Evolutionary conservation across 2,113 vertebrate genomes (phyloP).

Genomic region (Microtus oregoni): DNA sequence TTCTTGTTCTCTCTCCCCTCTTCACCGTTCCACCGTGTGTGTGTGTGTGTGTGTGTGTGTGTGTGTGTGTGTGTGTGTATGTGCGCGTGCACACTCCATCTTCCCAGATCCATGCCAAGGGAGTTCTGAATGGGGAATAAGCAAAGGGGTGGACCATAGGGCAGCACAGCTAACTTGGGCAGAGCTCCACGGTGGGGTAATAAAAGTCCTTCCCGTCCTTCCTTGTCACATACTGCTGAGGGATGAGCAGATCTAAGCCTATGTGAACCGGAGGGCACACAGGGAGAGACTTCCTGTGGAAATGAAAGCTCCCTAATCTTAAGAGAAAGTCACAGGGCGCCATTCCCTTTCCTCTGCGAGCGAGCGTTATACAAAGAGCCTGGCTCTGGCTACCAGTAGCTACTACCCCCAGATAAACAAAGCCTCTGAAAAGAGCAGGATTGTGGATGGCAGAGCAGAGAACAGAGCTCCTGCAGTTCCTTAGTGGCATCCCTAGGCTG

Average conservation of each 20-base stretch:
- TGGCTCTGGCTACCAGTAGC: neutral
- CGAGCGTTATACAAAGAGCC: neutral
- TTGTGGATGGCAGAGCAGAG: neutral
- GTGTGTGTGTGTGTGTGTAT: too few relatives aligned
- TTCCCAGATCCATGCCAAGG: neutral
- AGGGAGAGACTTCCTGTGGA: neutral
- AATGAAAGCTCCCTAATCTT: neutral
- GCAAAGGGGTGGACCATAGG: neutral
- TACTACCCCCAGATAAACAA: neutral
- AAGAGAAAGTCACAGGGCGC: constrained; percentile 19
- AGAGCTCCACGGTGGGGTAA: neutral
- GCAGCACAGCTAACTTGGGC: neutral
- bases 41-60: neutral
- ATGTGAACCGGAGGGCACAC: neutral
- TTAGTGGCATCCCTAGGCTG: neutral
- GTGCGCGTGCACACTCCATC: neutral
- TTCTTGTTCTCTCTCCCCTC: neutral
- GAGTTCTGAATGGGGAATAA: neutral
- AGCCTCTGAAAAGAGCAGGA: neutral
- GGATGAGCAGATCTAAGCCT: neutral
- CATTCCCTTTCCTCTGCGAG: constrained; percentile 2
- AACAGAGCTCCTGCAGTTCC: neutral
- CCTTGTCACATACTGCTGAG: neutral
- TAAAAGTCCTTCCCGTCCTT: neutral
- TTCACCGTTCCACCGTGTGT: neutral